Evolutionary conservation across 2,888 invertebrate genomes (phyloP), one percentile per base, ranked within the genome.

Genomic region (Tetragnatha montana): DNA sequence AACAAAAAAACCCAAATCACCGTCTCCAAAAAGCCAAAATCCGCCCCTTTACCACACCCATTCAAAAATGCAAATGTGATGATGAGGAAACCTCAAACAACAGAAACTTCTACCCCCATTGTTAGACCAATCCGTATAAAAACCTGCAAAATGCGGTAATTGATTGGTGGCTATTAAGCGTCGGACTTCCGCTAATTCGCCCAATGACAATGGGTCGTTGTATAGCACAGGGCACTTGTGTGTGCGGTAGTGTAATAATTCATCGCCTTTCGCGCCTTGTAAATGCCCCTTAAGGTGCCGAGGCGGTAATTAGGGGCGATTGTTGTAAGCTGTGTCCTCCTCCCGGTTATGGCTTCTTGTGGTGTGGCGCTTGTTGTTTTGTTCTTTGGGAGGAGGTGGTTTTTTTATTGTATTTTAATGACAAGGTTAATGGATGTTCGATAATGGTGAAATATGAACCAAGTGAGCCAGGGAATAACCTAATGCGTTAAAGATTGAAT

Each of bases 61-160:
- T 73, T 74, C 51, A 82, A 82, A 73, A 51, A 71, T 70, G 51
- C 74, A 73, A 73, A 60, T 49, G 73, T 50, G 51, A n/a, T n/a
- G n/a, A n/a, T n/a, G n/a, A n/a, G 74, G 73, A 51, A 51, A 35
- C 70, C 74, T 49, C 82, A 60, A 51, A 82, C 73, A 60, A 19
- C 47, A 75, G 78, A 78, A 85, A 78, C 78, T 49, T 17, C 17
- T 22, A 19, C n/a, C 51, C 81, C 22, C 51, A 21, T 21, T 7
- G 73, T 78, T 85, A 78, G 79, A 70, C 78, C 7, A 70, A 71
- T 71, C 74, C 79, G 68, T 86, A 86, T 80, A 86, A 82, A 60
- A 71, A 73, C 73, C 80, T 80, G 60, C 85, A 86, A 86, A 86
- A 80, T 73, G 80, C 73, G 73, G 80, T 86, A 86, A 86, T 86